These are phyloP conservation scores for Quadriops clusia DNA, from an alignment of 2,888 invertebrate genomes.

Conservation along the genomic window DNA sequence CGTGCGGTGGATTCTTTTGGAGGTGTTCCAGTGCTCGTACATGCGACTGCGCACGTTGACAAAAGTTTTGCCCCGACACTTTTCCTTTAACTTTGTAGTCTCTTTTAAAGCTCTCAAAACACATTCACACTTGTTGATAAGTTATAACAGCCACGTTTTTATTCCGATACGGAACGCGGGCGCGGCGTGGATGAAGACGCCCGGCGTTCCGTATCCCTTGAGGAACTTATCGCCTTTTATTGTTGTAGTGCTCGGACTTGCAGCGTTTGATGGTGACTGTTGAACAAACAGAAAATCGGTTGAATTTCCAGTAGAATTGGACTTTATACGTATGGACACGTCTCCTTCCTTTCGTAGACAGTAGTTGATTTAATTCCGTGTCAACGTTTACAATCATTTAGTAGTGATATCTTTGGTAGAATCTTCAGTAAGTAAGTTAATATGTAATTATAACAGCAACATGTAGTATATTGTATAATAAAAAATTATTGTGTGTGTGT, in stretches of 20 bases:
- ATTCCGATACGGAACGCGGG: constrained; percentile 19
- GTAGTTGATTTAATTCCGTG: constrained; percentile 17
- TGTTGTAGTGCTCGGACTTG: constrained; percentile 6
- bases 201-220: constrained; percentile 19
- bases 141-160: constrained; percentile 33
- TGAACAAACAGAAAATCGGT: no score
- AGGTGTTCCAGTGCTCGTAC: no score
- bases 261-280: no score
- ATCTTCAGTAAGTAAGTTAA: constrained; percentile 8
- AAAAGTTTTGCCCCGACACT: no score
- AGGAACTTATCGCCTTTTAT: constrained; percentile 27
- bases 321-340: constrained; percentile 19
- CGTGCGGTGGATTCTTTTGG: no score
- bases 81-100: no score
- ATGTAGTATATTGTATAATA: no score
- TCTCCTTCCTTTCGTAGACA: constrained; percentile 14
- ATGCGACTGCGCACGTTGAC: constrained; percentile 1
- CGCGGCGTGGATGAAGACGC: constrained; percentile 9
- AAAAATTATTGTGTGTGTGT: constrained; percentile 14
- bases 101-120: no score
- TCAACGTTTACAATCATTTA: constrained; percentile 19
- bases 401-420: constrained; percentile 27
- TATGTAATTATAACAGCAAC: constrained; percentile 10
- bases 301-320: no score
- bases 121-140: constrained; percentile 25